These are phyloP conservation scores for Puma concolor DNA, from an alignment of 2,113 vertebrate genomes.

Conservation along the genomic window DNA sequence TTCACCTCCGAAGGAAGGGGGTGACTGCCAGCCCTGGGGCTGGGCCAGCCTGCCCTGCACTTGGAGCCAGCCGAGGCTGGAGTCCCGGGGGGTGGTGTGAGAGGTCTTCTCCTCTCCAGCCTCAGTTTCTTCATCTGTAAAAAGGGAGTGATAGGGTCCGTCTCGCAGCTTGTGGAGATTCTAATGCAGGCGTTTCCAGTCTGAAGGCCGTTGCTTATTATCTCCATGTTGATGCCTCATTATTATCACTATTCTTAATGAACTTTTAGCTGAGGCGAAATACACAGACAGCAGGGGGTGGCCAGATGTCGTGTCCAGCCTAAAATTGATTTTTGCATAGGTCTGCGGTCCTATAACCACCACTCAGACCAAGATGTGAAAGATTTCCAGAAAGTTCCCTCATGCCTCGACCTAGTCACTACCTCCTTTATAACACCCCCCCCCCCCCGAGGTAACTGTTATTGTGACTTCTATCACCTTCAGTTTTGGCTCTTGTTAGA, in stretches of 20 bases:
- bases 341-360: neutral
- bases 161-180: neutral
- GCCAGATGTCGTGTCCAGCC: neutral
- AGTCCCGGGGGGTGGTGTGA: no score
- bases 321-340: neutral
- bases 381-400: neutral
- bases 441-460: neutral
- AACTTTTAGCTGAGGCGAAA: neutral
- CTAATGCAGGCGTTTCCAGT: neutral
- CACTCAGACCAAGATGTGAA: neutral
- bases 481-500: neutral
- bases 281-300: neutral
- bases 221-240: neutral
- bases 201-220: neutral
- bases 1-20: neutral
- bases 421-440: neutral
- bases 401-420: no score
- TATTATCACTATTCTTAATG: neutral
- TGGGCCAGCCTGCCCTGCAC: neutral
- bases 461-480: neutral
- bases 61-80: neutral
- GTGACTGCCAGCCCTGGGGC: neutral
- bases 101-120: neutral
- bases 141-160: neutral
- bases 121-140: conserved; percentile 41